Evolutionary conservation across 2,113 vertebrate genomes (phyloP).

Genomic region (Spheniscus mendiculus): DNA sequence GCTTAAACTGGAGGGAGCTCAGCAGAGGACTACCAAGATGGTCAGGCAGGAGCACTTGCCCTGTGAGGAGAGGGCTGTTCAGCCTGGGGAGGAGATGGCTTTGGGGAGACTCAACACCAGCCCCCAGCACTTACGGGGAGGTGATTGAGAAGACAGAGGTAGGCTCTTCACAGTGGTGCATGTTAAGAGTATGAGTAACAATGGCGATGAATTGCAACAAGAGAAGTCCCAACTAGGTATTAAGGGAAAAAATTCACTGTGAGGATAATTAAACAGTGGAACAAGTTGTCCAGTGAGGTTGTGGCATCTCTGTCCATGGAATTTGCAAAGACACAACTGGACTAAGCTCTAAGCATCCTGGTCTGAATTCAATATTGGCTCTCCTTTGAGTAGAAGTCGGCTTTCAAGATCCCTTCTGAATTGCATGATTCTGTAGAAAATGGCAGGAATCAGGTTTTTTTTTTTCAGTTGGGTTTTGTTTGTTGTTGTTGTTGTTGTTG

Average conservation of each 20-base stretch:
- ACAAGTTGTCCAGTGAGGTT: background rate
- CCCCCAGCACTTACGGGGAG: rapidly evolving
- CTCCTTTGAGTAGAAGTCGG: background rate
- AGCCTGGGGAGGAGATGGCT: background rate
- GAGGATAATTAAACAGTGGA: background rate
- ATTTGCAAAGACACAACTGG: background rate
- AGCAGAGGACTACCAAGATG: background rate
- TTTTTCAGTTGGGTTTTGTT: background rate
- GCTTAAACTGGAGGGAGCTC: background rate
- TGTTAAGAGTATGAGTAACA: background rate
- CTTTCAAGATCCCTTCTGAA: background rate
- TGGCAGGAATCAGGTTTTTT: rapidly evolving
- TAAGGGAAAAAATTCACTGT: background rate
- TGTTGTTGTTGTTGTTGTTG: no score
- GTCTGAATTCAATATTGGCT: background rate
- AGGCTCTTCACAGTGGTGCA: background rate
- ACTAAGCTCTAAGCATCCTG: background rate
- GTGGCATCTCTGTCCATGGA: background rate
- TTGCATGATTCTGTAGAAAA: background rate
- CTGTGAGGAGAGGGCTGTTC: background rate
- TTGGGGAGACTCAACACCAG: background rate
- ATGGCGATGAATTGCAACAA: background rate
- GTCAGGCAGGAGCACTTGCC: background rate
- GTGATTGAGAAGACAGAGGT: background rate
- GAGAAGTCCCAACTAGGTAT: background rate